phyloP scores from a whole-genome alignment of 2,113 vertebrate species.

The Pristiophorus japonicus region DNA sequence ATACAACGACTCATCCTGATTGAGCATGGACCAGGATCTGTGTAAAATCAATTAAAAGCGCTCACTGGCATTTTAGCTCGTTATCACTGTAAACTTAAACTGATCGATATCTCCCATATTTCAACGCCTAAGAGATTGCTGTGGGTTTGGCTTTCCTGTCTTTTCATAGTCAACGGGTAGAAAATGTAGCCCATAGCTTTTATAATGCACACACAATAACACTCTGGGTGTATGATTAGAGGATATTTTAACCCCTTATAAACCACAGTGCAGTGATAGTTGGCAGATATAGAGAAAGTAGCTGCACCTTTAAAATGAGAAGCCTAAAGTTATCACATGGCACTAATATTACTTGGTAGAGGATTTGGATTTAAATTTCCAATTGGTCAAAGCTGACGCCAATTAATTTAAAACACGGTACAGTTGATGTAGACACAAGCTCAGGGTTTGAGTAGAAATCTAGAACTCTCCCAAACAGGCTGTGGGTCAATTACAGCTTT shows the following conservation, averaged over 20 bases:
- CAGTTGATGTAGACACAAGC: not conserved
- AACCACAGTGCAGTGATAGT: not conserved
- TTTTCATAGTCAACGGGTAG: not conserved
- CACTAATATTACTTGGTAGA: not conserved
- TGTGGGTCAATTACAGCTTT: not conserved
- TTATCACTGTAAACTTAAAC: not conserved
- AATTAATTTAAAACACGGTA: not conserved
- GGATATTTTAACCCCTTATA: not conserved
- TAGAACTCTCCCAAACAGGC: not conserved
- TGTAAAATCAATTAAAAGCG: not conserved
- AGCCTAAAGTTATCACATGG: not conserved
- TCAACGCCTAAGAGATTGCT: not conserved
- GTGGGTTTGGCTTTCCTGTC: not conserved
- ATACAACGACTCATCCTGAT: not conserved
- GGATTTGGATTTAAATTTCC: not conserved
- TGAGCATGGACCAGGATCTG: too few species aligned
- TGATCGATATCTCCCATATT: not conserved
- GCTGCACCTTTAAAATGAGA: not conserved
- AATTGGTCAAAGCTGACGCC: not conserved
- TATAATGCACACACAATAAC: not conserved
- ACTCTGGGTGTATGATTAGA: not conserved
- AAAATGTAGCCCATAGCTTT: not conserved
- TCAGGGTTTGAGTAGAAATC: not conserved
- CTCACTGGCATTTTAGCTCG: not conserved
- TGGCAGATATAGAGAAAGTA: not conserved